Percentiles rank a stretch among this genome's conserved stretches.
These are phyloP conservation scores for Ectemnius continuus DNA, from an alignment of 2,888 invertebrate species.

Conservation along the genomic window DNA sequence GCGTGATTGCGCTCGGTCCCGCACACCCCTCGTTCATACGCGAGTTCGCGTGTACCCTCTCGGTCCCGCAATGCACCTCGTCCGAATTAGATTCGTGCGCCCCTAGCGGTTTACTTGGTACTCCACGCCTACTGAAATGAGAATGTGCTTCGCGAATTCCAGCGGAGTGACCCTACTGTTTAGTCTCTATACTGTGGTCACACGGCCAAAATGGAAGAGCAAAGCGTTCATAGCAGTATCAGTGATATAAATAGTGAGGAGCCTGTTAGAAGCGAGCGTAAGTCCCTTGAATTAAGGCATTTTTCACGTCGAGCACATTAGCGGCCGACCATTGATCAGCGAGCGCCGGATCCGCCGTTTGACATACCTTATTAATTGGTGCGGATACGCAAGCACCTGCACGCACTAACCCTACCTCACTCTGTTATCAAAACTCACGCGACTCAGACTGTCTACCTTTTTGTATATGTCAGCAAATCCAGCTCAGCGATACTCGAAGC, in stretches of 20 bases:
- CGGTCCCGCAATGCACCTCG: too few relatives aligned
- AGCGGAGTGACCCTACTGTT: too few relatives aligned
- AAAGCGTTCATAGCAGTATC: conserved; percentile 76
- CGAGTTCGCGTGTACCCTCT: too few relatives aligned
- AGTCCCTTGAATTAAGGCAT: conserved; percentile 58
- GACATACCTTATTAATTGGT: conserved; percentile 28
- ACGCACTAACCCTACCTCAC: conserved; percentile 62
- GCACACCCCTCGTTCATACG: too few relatives aligned
- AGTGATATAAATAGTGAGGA: conserved; percentile 78
- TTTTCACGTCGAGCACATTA: conserved; percentile 20
- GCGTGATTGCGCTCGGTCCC: too few relatives aligned
- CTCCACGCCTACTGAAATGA: too few relatives aligned
- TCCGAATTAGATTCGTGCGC: too few relatives aligned
- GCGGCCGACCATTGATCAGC: conserved; percentile 1
- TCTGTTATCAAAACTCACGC: conserved; percentile 46
- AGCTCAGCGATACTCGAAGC: conserved; percentile 9
- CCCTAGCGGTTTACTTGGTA: too few relatives aligned
- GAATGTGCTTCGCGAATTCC: too few relatives aligned
- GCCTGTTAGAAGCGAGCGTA: conserved; percentile 73
- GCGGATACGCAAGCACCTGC: conserved; percentile 45
- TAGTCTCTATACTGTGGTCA: too few relatives aligned
- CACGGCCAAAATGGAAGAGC: conserved; percentile 78
- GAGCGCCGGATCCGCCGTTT: conserved; percentile 4
- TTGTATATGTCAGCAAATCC: conserved; percentile 47
- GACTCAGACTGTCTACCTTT: conserved; percentile 35